These are phyloP conservation scores for Cephus pygmeus DNA, from an alignment of 2,888 invertebrate genomes.

Conservation along the genomic window DNA sequence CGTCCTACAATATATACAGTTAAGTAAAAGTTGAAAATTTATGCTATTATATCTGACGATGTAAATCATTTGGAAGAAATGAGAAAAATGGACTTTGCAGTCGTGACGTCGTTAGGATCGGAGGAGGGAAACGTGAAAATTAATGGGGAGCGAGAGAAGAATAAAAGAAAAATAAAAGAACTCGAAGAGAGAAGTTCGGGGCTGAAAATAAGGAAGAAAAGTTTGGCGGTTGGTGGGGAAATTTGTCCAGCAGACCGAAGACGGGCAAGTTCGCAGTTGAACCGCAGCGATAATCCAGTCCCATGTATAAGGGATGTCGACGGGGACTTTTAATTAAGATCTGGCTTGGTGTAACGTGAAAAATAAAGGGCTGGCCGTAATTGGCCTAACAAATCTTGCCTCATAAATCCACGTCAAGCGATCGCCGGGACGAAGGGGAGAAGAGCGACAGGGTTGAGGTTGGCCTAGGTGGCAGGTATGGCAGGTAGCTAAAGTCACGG, in stretches of 20 bases:
- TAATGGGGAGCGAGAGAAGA: not conserved
- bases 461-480: not conserved
- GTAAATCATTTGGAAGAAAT: not conserved
- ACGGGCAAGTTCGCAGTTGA: not conserved
- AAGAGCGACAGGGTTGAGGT: not conserved
- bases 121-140: not conserved
- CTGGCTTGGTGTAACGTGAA: not conserved
- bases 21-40: not conserved
- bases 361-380: conserved; percentile 31
- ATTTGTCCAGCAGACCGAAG: not conserved
- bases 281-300: not conserved
- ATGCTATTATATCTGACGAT: not conserved
- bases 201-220: not conserved
- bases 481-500: not conserved
- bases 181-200: not conserved
- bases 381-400: conserved; percentile 44
- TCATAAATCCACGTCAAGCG: conserved; percentile 44
- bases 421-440: conserved; percentile 21
- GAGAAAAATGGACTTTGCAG: too few species aligned
- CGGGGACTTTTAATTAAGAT: not conserved
- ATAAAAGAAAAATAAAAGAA: not conserved
- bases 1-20: too few species aligned
- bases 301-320: not conserved
- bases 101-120: not conserved
- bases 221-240: not conserved